phyloP scores from a whole-genome alignment of 2,888 invertebrate species.

The Plutella xylostella region DNA sequence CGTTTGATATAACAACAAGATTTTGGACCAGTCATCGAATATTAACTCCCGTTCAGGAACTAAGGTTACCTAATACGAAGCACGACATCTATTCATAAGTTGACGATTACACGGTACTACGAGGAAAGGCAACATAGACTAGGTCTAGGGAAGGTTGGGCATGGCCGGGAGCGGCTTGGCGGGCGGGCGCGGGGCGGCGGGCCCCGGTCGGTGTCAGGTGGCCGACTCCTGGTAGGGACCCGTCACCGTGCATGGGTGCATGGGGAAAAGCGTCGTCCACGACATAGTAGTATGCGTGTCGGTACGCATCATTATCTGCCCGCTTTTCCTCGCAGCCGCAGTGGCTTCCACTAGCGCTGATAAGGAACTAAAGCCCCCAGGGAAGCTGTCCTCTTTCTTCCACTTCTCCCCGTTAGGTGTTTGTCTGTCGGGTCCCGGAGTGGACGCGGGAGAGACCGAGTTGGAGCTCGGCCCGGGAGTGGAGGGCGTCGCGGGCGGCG shows the following conservation, averaged over 20 bases:
- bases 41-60: slow-evolving; percentile 41
- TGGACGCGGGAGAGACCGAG: slow-evolving; percentile 38
- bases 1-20: too few relatives aligned
- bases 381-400: slow-evolving; percentile 36
- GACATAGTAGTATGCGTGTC: slow-evolving; percentile 84
- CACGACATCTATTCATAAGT: slow-evolving; percentile 20
- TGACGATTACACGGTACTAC: slow-evolving; percentile 11
- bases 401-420: slow-evolving; percentile 32
- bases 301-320: slow-evolving; percentile 66
- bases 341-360: slow-evolving; percentile 51
- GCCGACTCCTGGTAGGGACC: slow-evolving; percentile 82
- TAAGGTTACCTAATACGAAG: slow-evolving; percentile 52
- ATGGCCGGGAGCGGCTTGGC: slow-evolving; percentile 24
- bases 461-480: slow-evolving; percentile 47
- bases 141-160: slow-evolving; percentile 34
- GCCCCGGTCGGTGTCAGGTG: slow-evolving; percentile 55
- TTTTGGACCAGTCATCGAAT: slow-evolving; percentile 30
- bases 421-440: slow-evolving; percentile 39
- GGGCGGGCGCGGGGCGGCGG: slow-evolving; percentile 23
- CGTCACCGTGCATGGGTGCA: slow-evolving; percentile 88
- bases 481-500: slow-evolving; percentile 62
- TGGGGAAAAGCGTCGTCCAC: slow-evolving; percentile 87
- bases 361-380: slow-evolving; percentile 45
- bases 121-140: slow-evolving; percentile 32
- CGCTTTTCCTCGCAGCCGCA: slow-evolving; percentile 41